Evolutionary conservation across 2,113 vertebrate species (phyloP), one percentile per base, ranked within the genome.

Genomic region (Oreochromis aureus): DNA sequence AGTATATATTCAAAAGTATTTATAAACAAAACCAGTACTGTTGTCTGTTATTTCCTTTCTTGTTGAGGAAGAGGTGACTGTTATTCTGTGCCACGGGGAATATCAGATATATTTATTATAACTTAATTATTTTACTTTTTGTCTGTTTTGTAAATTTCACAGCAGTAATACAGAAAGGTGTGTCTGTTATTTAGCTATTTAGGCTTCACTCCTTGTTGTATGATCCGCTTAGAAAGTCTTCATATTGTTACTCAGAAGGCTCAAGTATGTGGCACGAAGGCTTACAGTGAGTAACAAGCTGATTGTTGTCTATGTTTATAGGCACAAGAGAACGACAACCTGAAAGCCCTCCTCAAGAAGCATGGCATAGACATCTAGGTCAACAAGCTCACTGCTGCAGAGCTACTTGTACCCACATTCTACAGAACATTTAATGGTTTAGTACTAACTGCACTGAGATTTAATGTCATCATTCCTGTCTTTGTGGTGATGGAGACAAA

Each of bases 271-370:
- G 32, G 0, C 51, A 39, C 3, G 7, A 76, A 76, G 30, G 71
- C 44, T 1, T 51, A n/a, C 18, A 13, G 6, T 13, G 34, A 76
- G n/a, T 58, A 32, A 27, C 11, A 3, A 39, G 18, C n/a, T 46
- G 48, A 89, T 39, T 53, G 7, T 19, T 83, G 6, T 82, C 27
- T 86, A 54, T 7, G 2, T 93, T 59, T 90, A 90, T 78, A 99
- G 99, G 97, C 97, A 81, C 95, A 97, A 93, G 98, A 99, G 92
- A 98, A 98, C 1, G 94, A 96, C 89, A 97, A 95, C 81, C 96
- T 99, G 32, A 96, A 92, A 89, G 95, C 90, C 5, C 93, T 99
- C 1, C 27, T 99, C 84, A 95, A 90, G 89, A 96, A 98, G 85
- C 95, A 99, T 0, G 94, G 94, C 56, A 93, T 96, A 11, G 85